phyloP scores from a whole-genome alignment of 2,888 invertebrate genomes.

The Sicus ferrugineus region DNA sequence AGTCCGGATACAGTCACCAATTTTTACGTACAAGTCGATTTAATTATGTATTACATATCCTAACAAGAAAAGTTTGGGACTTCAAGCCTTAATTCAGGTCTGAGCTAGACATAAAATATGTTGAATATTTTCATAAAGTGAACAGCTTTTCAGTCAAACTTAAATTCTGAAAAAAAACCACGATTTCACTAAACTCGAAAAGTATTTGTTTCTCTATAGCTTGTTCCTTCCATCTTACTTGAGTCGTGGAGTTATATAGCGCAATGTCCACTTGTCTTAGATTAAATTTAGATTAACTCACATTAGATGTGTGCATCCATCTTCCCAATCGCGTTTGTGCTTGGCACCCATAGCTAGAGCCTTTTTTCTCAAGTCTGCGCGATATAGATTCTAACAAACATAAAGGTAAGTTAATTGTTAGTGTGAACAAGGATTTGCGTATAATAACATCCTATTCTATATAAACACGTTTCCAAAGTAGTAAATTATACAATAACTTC shows the following conservation, averaged over 20 bases:
- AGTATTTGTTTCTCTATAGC: no score
- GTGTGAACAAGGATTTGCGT: no score
- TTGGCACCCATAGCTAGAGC: conserved; percentile 81
- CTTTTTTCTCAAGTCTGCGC: conserved; percentile 72
- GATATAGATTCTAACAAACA: conserved; percentile 74
- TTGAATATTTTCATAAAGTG: background rate
- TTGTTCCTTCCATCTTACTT: background rate
- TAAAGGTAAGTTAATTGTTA: no score
- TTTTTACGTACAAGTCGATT: no score
- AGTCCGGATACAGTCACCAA: no score
- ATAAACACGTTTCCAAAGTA: no score
- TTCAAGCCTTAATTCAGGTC: no score
- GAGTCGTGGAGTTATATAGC: background rate
- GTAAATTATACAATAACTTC: no score
- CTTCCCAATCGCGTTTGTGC: conserved; percentile 79
- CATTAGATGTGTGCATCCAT: conserved; percentile 84
- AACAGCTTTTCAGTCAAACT: background rate
- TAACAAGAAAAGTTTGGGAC: no score
- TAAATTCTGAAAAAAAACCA: background rate
- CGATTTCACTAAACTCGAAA: background rate
- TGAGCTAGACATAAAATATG: background rate
- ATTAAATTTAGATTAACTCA: conserved; percentile 65
- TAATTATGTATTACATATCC: no score
- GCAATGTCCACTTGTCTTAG: background rate
- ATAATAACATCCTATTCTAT: no score